Evolutionary conservation across 2,797 vertebrate species (phyloP), one percentile per base, ranked within the genome.

Genomic region (Gymnopithys bicolor): DNA sequence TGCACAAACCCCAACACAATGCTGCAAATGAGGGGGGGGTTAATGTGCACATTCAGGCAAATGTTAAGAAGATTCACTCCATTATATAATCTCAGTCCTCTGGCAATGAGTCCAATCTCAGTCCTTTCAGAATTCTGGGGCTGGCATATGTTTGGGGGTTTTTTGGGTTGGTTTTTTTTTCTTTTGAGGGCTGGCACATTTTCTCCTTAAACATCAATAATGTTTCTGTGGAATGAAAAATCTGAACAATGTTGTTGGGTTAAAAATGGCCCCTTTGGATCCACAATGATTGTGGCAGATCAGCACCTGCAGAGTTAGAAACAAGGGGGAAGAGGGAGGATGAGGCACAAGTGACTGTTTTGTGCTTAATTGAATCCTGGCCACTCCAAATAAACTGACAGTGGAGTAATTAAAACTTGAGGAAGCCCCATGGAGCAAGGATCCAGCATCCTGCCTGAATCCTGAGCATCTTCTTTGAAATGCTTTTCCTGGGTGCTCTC

Each of bases 1-100:
- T 95, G 95, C 94, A 95, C 82, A 89, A 94, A 91, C 85, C 69
- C 66, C 82, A 73, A 33, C 84, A 95, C 91, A 95, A 88, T 84
- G 89, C 92, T 92, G 82, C 87, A 93, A 86, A 92, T 93, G 91
- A 86, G 3, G 1, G 41, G 7, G 39, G 68, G 62, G 84, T 71
- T 48, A 69, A 86, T 1, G 7, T 92, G 89, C 84, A 79, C 48
- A 93, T 78, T 92, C 82, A 83, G 84, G 89, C 84, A 92, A 90
- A 94, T 66, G 71, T 85, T 71, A 89, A 87, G 73, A 49, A 82
- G 81, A 94, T 39, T 39, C 75, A 48, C 51, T 74, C 52, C 55
- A 35, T 92, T 89, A 78, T 88, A 84, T 93, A 95, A 94, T 87
- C 59, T 56, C 84, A 89, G 80, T 79, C 27, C 64, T 77, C 71